A percentile compares a stretch with the other conserved stretches of the same genome.
Conservation (phyloP, 2,113 vertebrate genomes). For the Stigmatopora argus region DNA sequence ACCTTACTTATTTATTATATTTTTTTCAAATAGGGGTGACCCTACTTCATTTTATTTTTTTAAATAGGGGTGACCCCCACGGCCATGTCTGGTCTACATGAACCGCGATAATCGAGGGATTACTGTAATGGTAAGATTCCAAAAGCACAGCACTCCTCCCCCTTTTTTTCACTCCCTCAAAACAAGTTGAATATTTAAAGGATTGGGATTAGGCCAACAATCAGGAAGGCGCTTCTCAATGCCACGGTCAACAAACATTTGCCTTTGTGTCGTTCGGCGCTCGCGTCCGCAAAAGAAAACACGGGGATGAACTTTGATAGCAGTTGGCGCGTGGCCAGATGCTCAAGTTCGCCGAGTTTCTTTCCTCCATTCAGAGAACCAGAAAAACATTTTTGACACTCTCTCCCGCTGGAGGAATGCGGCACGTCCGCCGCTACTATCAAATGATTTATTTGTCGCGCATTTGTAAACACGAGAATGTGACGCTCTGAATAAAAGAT, state of each 20-base stretch:
- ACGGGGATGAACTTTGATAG: conserved; percentile 47
- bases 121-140: background rate
- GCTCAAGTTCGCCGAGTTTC: conserved; percentile 45
- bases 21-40: background rate
- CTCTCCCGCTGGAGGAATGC: conserved; percentile 37
- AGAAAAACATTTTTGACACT: conserved; percentile 2
- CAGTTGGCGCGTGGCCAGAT: conserved; percentile 39
- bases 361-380: conserved; percentile 27
- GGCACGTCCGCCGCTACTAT: conserved; percentile 44
- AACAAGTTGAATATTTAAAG: conserved; percentile 1
- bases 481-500: background rate
- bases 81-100: too few relatives aligned
- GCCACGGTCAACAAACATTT: background rate
- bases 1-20: background rate
- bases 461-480: conserved; percentile 12
- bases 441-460: conserved; percentile 25
- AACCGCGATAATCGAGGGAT: too few relatives aligned
- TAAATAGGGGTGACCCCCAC: too few relatives aligned
- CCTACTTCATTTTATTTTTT: too few relatives aligned
- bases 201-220: background rate
- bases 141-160: background rate
- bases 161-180: background rate
- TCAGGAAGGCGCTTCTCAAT: background rate
- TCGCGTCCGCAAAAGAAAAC: conserved; percentile 26
- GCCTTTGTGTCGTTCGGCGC: background rate